Percentiles rank a stretch among this genome's conserved stretches.
These are phyloP conservation scores for Phaetusa simplex DNA, from an alignment of 2,113 vertebrate genomes.

Conservation along the genomic window DNA sequence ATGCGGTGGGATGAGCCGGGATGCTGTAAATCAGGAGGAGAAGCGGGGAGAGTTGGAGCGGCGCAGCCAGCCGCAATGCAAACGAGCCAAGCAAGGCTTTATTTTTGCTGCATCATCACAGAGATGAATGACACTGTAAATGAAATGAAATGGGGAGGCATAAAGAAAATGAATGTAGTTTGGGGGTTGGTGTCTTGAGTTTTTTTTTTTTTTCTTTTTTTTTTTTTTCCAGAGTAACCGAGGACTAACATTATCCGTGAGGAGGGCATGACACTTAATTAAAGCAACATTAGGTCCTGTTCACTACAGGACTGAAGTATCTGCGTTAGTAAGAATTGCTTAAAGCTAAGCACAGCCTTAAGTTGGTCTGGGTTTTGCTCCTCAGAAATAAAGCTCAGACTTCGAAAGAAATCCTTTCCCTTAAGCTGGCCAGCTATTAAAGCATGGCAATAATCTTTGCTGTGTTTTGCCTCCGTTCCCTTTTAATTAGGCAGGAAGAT, in stretches of 20 bases:
- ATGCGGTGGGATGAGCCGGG: background rate
- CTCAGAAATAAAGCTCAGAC: background rate
- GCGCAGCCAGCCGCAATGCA: background rate
- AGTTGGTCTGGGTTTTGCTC: background rate
- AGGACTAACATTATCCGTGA: background rate
- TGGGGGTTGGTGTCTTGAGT: background rate
- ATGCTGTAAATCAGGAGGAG: background rate
- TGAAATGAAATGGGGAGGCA: background rate
- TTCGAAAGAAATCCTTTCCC: background rate
- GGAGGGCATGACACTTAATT: background rate
- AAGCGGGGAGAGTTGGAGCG: background rate
- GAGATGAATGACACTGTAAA: background rate
- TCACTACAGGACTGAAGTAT: background rate
- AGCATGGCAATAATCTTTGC: background rate
- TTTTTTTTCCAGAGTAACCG: background rate
- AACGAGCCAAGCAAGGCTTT: background rate
- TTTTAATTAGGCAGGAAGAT: background rate
- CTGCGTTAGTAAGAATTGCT: background rate
- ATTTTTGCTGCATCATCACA: slow-evolving; percentile 28
- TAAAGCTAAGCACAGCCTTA: background rate
- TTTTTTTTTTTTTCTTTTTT: too few species aligned
- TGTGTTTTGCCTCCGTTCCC: background rate
- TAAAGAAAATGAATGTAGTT: background rate
- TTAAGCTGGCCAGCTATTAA: background rate
- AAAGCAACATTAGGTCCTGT: background rate